Base-by-base conservation (phyloP, 64 coral and sea anemone genomes). In the Montipora sp. region DNA sequence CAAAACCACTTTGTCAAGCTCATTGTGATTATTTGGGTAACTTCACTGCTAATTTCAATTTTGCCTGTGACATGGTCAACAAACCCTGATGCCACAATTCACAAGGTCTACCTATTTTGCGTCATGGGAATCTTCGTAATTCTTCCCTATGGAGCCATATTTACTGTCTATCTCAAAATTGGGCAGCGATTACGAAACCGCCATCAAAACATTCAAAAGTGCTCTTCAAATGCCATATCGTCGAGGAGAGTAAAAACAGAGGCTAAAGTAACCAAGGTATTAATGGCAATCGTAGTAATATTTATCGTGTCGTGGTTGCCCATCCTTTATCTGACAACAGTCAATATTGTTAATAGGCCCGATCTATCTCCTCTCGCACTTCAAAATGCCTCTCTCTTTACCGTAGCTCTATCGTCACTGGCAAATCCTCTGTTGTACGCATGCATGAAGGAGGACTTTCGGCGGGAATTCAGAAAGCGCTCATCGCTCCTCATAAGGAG, bases 391-490 rank as follows among this genome's bases (percentile, higher is more conserved):
- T 85, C 82, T 1, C 65, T 85, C 4, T 71, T 70, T 20, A 85
- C 82, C 3, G 63, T 85, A 44, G 82, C 82, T 21, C 63, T 85
- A 0, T 85, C 82, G 0, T 85, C 82, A 3, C 49, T 85, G 46
- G 82, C 63, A 48, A 85, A 85, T 70, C 82, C 82, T 49, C 71
- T 85, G 46, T n/a, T 85, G 61, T 85, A 85, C 45, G 82, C 82
- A 12, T 85, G 68, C 65, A 71, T 85, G 46, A 85, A 85, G 18
- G 61, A 85, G 7, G 82, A 85, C 8, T 71, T 85, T 70, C 82
- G 61, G 45, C 61, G 63, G 18, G 61, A 85, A 71, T 85, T 85
- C 11, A 48, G 44, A 4, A 84, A 21, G 49, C 13, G 60, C 5
- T 50, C 82, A 50, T 69, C 61, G 45, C 61, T 44, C 3, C 63